Evolutionary conservation across 2,888 invertebrate species (phyloP), one percentile per base, ranked within the genome.

Genomic region (Pseudococcus jackbeardsleyi): DNA sequence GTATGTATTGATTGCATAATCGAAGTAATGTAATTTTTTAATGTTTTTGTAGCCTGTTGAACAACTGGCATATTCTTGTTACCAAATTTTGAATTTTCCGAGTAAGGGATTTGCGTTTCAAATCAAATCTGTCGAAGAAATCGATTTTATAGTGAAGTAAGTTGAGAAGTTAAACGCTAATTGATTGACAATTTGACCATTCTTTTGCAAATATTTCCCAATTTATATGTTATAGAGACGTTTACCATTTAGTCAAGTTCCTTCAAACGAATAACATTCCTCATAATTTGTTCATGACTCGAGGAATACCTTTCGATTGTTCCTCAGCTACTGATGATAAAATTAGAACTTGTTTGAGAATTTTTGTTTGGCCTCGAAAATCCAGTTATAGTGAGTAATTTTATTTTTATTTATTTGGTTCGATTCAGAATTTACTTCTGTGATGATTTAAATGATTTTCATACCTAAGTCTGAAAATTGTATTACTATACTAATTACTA

Each of bases 261-360:
- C 92, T 96, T 2, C 93, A 95, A 89, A 90, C 92, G 5, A 92
- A 93, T 17, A 93, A 94, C 54, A 93, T 96, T 89, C 95, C 96
- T 0, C 96, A 97, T 90, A 97, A 96, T 91, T 91, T 97, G 72
- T 94, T 94, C 89, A 92, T 96, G 72, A 95, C 95, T 12, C 92
- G 93, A 90, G 94, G 94, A 0, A 91, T 91, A 7, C 90, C 90
- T 46, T 89, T 92, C 39, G 90, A 90, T 12, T n/a, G 39, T 6
- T 88, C 89, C 19, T 39, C 26, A 2, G 26, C 26, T 22, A 85
- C 89, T n/a, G 91, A 91, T 72, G 59, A 86, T 88, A 72, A 88
- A 46, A 77, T 86, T 0, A 91, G 91, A 22, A 91, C 93, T 89
- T 92, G 92, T 33, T 90, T 94, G 15, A 92, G 94, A 87, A 91